Conservation (phyloP, 2,797 vertebrate genomes). For the Pangasius mekongensis region DNA sequence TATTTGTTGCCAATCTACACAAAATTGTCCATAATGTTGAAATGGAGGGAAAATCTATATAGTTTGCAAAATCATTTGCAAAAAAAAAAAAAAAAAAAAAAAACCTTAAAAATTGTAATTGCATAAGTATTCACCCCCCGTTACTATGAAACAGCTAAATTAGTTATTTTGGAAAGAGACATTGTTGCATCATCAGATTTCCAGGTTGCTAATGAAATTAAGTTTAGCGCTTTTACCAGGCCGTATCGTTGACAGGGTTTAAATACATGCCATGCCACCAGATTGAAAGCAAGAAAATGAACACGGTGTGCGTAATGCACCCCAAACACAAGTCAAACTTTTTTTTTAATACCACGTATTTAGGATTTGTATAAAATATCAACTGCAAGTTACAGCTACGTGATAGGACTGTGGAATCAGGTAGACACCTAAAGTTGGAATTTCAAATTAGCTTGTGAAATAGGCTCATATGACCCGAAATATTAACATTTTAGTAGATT, state of each 20-base stretch:
- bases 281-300: background rate
- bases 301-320: background rate
- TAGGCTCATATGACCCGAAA: background rate
- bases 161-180: background rate
- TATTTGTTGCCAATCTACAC: background rate
- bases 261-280: background rate
- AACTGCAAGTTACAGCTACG: background rate
- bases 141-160: background rate
- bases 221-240: background rate
- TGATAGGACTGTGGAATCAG: background rate
- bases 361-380: background rate
- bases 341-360: too few relatives aligned
- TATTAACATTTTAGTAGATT: background rate
- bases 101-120: background rate
- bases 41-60: background rate
- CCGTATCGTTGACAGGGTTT: too few relatives aligned
- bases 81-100: background rate
- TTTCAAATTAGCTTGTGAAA: background rate
- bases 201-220: background rate
- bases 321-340: background rate
- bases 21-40: background rate
- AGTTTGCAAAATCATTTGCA: background rate
- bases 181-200: background rate
- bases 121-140: background rate
- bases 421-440: background rate